These are phyloP conservation scores for Xestia sexstrigata DNA, from an alignment of 2,888 invertebrate genomes.

Conservation along the genomic window DNA sequence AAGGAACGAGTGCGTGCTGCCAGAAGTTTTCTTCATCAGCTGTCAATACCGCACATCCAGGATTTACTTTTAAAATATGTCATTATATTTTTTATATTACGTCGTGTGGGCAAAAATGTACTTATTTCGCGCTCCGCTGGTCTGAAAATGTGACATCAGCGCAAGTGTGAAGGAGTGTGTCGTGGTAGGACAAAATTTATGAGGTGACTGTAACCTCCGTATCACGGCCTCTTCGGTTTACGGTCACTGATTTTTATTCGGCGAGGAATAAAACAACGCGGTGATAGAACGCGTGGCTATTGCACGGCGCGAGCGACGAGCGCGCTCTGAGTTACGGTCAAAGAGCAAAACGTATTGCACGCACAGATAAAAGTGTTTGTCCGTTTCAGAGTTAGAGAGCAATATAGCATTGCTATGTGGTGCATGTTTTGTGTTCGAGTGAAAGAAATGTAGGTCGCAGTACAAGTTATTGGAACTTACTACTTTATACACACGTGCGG, in stretches of 20 bases:
- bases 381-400: slow-evolving; percentile 42
- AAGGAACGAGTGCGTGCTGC: slow-evolving; percentile 49
- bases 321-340: slow-evolving; percentile 38
- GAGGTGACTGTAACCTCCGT: slow-evolving; percentile 82
- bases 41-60: slow-evolving; percentile 78
- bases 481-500: slow-evolving; percentile 34
- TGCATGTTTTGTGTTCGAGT: slow-evolving; percentile 48
- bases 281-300: slow-evolving; percentile 53
- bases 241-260: slow-evolving; percentile 86
- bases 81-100: slow-evolving; percentile 89
- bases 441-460: slow-evolving; percentile 58
- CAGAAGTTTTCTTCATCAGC: slow-evolving; percentile 72
- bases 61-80: slow-evolving; percentile 88
- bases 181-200: slow-evolving; percentile 77
- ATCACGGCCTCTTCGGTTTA: slow-evolving; percentile 85
- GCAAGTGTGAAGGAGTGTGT: slow-evolving; percentile 84
- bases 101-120: slow-evolving; percentile 89
- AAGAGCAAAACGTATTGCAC: slow-evolving; percentile 54
- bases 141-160: slow-evolving; percentile 90
- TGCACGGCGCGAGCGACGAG: slow-evolving; percentile 29
- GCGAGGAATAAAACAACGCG: slow-evolving; percentile 74
- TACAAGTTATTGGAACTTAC: slow-evolving; percentile 45
- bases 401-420: slow-evolving; percentile 49
- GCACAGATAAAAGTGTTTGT: slow-evolving; percentile 55
- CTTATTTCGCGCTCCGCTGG: slow-evolving; percentile 90